Evolutionary conservation across 2,888 invertebrate genomes (phyloP).

Genomic region (Acrobasis consociella): DNA sequence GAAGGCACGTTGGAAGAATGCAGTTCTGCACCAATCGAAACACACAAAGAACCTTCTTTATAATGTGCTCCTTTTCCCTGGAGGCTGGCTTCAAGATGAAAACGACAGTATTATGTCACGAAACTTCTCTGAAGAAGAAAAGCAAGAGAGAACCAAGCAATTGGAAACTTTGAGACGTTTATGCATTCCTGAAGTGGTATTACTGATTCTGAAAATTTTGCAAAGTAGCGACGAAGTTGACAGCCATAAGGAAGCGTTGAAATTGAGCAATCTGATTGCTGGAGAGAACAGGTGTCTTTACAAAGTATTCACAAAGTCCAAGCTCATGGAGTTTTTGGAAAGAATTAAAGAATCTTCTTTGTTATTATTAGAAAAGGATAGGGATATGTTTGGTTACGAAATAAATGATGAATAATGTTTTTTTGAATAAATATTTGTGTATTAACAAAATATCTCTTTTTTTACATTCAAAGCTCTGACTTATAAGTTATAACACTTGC

Average conservation of each 20-base stretch:
- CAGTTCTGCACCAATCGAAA: constrained; percentile 87
- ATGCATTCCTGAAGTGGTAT: constrained; percentile 92
- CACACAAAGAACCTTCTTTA: constrained; percentile 90
- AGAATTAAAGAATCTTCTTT: constrained; percentile 91
- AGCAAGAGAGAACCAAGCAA: constrained; percentile 84
- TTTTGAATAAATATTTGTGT: constrained; percentile 58
- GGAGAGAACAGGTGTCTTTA: constrained; percentile 91
- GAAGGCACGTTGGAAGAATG: constrained; percentile 88
- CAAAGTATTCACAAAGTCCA: constrained; percentile 90
- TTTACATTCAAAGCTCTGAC: constrained; percentile 27
- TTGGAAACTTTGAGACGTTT: constrained; percentile 88
- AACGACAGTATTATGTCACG: constrained; percentile 75
- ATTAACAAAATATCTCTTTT: constrained; percentile 46
- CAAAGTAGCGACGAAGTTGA: constrained; percentile 88
- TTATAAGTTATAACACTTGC: constrained; percentile 31
- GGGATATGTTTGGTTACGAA: constrained; percentile 92
- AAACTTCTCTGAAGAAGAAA: constrained; percentile 72
- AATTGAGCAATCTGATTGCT: constrained; percentile 90
- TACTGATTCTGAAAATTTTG: constrained; percentile 90
- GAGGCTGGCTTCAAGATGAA: constrained; percentile 94
- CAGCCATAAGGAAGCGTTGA: constrained; percentile 86
- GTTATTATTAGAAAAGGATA: constrained; percentile 87
- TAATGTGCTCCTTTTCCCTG: constrained; percentile 94
- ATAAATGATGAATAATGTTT: constrained; percentile 51
- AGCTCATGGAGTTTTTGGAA: constrained; percentile 88